Percentiles rank a stretch among this genome's conserved stretches.
Evolutionary conservation across 2,113 vertebrate species (phyloP).

Genomic region (Archocentrus centrarchus): DNA sequence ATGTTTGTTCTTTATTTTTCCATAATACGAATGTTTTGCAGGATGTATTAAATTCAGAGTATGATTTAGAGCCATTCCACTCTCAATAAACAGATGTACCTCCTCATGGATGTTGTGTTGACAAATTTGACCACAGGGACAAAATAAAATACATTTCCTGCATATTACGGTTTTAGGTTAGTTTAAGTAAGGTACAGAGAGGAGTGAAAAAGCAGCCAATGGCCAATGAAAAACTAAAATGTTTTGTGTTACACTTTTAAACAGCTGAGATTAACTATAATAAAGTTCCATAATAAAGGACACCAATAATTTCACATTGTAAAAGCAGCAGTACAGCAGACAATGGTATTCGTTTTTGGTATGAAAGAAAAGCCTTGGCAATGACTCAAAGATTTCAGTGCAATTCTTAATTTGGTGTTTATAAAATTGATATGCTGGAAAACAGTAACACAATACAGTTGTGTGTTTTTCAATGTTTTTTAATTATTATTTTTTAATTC

Average conservation of each 20-base stretch:
- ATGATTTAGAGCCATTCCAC: background rate
- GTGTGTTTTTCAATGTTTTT: background rate
- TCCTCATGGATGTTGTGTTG: background rate
- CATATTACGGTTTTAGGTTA: background rate
- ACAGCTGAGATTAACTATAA: background rate
- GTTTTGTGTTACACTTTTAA: background rate
- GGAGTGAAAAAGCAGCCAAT: background rate
- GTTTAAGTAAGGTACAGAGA: background rate
- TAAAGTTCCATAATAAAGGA: no score
- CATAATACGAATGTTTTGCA: background rate
- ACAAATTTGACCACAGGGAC: background rate
- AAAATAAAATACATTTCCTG: background rate
- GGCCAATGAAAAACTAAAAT: background rate
- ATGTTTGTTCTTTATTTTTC: background rate
- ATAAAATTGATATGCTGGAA: background rate
- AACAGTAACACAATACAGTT: rapidly evolving
- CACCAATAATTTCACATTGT: no score
- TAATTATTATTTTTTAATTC: background rate
- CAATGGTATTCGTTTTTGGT: no score
- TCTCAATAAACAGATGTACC: background rate
- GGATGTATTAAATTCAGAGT: background rate
- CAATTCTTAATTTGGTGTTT: background rate
- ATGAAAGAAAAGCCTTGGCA: background rate
- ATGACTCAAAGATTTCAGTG: no score
- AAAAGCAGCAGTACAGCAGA: no score